phyloP scores from a whole-genome alignment of 2,113 vertebrate genomes.

The Machaerirhynchus nigripectus region DNA sequence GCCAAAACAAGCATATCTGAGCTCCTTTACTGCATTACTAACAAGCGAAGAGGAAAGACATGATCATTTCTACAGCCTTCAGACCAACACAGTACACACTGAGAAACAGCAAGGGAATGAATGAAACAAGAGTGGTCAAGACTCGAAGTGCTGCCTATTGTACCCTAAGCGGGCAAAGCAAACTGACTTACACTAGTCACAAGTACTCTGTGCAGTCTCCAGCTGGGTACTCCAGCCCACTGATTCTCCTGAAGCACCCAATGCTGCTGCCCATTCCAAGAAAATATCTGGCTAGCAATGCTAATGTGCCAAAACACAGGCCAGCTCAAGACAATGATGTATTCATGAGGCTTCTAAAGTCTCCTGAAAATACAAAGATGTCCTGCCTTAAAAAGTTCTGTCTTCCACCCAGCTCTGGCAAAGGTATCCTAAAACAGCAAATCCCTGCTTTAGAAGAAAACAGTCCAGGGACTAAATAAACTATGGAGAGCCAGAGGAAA shows the following conservation, averaged over 20 bases:
- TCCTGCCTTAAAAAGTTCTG: background rate
- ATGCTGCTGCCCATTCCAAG: background rate
- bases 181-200: background rate
- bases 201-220: background rate
- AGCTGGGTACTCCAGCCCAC: background rate
- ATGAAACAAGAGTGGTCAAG: background rate
- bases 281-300: background rate
- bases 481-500: background rate
- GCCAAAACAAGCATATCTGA: background rate
- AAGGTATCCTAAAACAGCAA: background rate
- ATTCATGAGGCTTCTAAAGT: background rate
- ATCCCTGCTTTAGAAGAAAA: background rate
- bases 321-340: background rate
- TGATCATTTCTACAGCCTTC: background rate
- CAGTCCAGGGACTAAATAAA: background rate
- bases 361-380: background rate
- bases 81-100: background rate
- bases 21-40: background rate
- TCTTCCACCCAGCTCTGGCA: background rate
- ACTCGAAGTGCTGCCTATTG: background rate
- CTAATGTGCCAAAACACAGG: background rate
- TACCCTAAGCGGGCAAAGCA: background rate
- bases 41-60: background rate
- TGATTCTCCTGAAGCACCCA: background rate
- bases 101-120: background rate